Conservation (phyloP, 2,113 vertebrate genomes). For the Trinectes maculatus region DNA sequence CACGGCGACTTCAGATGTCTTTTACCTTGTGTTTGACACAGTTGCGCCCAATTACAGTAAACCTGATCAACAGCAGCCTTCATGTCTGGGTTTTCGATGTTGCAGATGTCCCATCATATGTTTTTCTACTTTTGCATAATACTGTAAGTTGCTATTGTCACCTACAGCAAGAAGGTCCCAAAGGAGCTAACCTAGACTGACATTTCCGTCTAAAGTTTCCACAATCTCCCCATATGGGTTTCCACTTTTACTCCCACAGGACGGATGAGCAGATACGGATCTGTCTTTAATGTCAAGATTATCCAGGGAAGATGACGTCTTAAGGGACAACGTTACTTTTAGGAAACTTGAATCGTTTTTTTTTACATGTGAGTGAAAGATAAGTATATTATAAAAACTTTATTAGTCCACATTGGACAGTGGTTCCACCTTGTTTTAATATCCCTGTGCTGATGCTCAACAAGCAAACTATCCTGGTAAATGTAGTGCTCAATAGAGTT, state of each 20-base stretch:
- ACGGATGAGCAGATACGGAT: slow-evolving; percentile 13
- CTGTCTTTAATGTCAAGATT: background rate
- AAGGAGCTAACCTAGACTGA: background rate
- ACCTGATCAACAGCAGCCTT: background rate
- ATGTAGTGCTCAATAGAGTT: background rate
- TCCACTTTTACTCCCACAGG: slow-evolving; percentile 15
- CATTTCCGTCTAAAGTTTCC: background rate
- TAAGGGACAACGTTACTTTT: background rate
- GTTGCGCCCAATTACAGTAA: background rate
- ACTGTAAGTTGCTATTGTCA: background rate
- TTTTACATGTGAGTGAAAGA: background rate
- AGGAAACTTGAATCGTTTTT: too few species aligned
- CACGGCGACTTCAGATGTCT: slow-evolving; percentile 5
- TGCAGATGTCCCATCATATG: background rate
- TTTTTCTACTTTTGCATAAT: background rate
- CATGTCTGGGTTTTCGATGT: background rate
- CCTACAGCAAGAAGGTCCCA: background rate
- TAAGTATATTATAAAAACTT: background rate
- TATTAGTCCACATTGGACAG: background rate
- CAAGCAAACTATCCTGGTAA: background rate
- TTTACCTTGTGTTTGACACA: slow-evolving; percentile 6
- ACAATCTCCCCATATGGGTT: slow-evolving; percentile 11
- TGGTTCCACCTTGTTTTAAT: background rate
- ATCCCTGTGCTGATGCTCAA: background rate
- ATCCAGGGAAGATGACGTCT: background rate